Conservation (phyloP, 1,140 invertebrate species). For the Stegodyphus mimosarum region DNA sequence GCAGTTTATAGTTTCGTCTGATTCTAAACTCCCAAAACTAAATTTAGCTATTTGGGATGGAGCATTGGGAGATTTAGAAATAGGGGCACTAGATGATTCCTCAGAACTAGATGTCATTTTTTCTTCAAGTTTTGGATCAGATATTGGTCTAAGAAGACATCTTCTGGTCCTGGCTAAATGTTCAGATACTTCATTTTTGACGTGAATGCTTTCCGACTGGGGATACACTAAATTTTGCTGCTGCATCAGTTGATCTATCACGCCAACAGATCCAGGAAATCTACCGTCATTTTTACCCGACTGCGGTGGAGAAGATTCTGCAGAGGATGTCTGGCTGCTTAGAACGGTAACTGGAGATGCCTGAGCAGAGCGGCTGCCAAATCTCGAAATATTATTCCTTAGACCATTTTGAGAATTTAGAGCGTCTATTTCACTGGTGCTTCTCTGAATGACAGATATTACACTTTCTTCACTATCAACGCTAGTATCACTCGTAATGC, state of each 20-base stretch:
- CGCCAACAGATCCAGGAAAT: constrained; percentile 29
- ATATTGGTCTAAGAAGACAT: constrained; percentile 40
- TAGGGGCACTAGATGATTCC: neutral
- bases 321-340: constrained; percentile 25
- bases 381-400: constrained; percentile 28
- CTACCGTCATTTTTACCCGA: constrained; percentile 45
- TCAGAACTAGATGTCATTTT: neutral
- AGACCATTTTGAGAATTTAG: constrained; percentile 24
- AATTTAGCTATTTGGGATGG: neutral
- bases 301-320: constrained; percentile 51
- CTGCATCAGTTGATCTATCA: constrained; percentile 39
- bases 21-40: neutral
- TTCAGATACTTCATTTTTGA: neutral
- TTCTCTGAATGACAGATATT: constrained; percentile 74
- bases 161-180: constrained; percentile 2
- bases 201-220: neutral
- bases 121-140: constrained; percentile 41
- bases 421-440: constrained; percentile 51
- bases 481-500: constrained; percentile 90
- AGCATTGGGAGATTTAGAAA: neutral
- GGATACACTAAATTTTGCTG: constrained; percentile 17
- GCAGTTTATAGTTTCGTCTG: neutral
- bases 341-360: constrained; percentile 59
- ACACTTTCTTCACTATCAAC: constrained; percentile 72
- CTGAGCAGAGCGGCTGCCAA: constrained; percentile 59